These are phyloP conservation scores for Mus minutoides DNA, from an alignment of 2,797 vertebrate genomes.

Conservation along the genomic window DNA sequence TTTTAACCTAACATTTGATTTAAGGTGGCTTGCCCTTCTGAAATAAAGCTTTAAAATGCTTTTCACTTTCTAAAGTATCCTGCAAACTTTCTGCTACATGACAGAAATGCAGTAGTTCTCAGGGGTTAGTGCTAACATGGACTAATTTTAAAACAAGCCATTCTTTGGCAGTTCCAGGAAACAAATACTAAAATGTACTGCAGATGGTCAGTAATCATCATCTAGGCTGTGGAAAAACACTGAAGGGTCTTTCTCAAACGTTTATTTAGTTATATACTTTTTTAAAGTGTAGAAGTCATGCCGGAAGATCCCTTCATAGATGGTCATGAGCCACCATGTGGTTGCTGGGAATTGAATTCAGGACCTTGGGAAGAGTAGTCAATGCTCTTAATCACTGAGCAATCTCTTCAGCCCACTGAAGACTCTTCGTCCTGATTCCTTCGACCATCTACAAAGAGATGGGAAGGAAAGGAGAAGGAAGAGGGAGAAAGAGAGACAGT, in stretches of 20 bases:
- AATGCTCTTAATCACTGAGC: not conserved
- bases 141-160: slow-evolving; percentile 26
- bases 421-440: not conserved
- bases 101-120: slow-evolving; percentile 11
- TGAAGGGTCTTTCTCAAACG: not conserved
- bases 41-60: slow-evolving; percentile 45
- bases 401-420: not conserved
- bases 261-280: not conserved
- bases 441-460: not conserved
- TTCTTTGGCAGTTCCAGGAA: not conserved
- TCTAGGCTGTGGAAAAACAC: not conserved
- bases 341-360: not conserved
- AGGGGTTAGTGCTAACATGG: not conserved
- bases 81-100: slow-evolving; percentile 27
- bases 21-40: slow-evolving; percentile 35
- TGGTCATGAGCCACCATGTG: not conserved
- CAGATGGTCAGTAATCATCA: not conserved
- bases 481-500: not conserved
- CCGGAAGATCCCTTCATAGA: not conserved
- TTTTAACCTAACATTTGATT: slow-evolving; percentile 57
- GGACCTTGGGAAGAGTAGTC: not conserved
- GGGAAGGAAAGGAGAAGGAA: not conserved
- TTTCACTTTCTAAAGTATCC: slow-evolving; percentile 42
- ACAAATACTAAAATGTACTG: not conserved
- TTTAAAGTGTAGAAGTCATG: not conserved